A percentile compares a stretch with the other conserved stretches of the same genome.
Evolutionary conservation across 2,888 invertebrate species (phyloP).

Genomic region (Callyntrura guangdongensis): DNA sequence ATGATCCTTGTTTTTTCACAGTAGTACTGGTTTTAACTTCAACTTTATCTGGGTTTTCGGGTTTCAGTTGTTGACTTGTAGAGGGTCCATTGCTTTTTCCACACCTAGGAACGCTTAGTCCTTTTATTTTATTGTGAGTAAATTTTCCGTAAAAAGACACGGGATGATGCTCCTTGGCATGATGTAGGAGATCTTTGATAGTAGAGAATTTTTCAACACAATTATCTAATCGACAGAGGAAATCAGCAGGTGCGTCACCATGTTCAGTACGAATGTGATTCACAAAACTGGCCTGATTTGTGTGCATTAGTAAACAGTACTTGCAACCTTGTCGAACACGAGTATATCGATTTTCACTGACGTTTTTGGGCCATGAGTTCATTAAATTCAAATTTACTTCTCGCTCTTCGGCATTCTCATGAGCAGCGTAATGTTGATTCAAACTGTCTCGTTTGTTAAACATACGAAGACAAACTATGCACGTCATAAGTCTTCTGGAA

Average conservation of each 20-base stretch:
- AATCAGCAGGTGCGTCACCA: neutral
- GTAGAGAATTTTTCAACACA: neutral
- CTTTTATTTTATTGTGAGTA: neutral
- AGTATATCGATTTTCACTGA: neutral
- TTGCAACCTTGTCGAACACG: conserved; percentile 23
- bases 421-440: conserved; percentile 40
- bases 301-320: conserved; percentile 30
- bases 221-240: conserved; percentile 25
- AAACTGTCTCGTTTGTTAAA: conserved; percentile 64
- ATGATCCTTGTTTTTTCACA: too few species aligned
- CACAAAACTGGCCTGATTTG: conserved; percentile 10
- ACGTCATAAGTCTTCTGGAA: conserved; percentile 19
- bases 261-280: conserved; percentile 35
- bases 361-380: neutral
- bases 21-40: neutral
- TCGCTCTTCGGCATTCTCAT: conserved; percentile 37
- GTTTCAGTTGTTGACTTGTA: neutral
- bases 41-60: neutral
- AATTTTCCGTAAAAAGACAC: neutral
- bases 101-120: neutral
- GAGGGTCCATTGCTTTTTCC: neutral
- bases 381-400: conserved; percentile 28
- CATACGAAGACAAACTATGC: conserved; percentile 33
- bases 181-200: neutral
- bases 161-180: conserved; percentile 27